Evolutionary conservation across 2,888 invertebrate species (phyloP), one percentile per base, ranked within the genome.

Genomic region (Tenthredo amoena): DNA sequence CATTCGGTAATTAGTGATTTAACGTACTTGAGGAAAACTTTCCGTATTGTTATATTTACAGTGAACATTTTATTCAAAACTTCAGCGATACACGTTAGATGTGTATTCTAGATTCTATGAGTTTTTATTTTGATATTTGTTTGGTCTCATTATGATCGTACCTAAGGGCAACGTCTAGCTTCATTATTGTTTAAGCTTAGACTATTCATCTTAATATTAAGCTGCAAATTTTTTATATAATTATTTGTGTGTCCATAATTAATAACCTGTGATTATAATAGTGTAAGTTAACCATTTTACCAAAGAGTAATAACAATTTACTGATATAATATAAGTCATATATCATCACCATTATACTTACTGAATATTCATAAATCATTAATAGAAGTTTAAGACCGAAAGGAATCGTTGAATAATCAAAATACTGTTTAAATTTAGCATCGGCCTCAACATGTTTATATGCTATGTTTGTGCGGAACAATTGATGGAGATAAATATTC

Each of bases 71-170:
- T 40, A 40, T 72, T 40, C 21, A 72, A 37, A 43, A 72, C 7
- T 72, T 9, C 12, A 40, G 43, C 21, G 72, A 72, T 76, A 12
- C 50, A 21, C 37, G 34, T 76, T 37, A 37, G n/a, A 34, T 72
- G 18, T 40, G 37, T 72, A 40, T 72, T 10, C 50, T 50, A 47
- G n/a, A 15, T 21, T 26, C 9, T 76, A 76, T 76, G 21, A 47
- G 50, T 76, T 50, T 76, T 76, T 50, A 31, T 12, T 72, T 18
- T 72, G 7, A 76, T 76, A 76, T 76, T 50, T 18, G 76, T 76
- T 43, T 31, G 50, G n/a, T 50, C 31, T 31, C 26, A 21, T 47
- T 15, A 50, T 18, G 12, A 31, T 76, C 47, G 50, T 50, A 76
- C 12, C 76, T 31, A 6, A 72, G 72, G 10, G 72, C 72, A 21